These are phyloP conservation scores for Chionomys nivalis DNA, from an alignment of 2,113 vertebrate genomes.

Conservation along the genomic window DNA sequence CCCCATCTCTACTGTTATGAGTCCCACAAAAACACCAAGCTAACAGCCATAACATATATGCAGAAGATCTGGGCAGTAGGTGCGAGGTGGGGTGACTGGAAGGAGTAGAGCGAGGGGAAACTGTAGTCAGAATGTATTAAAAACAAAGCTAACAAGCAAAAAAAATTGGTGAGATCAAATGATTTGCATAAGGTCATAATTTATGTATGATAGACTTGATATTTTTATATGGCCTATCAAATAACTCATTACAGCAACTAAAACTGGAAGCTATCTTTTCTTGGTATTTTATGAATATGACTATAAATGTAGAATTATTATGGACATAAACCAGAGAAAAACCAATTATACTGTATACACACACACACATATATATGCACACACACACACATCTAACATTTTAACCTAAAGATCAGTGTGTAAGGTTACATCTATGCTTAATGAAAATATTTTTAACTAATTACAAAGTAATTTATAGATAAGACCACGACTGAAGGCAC, in stretches of 20 bases:
- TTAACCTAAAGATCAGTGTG: background rate
- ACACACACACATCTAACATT: background rate
- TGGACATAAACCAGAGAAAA: background rate
- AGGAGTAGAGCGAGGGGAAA: background rate
- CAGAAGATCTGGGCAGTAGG: too few relatives aligned
- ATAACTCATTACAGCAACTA: conserved; percentile 4
- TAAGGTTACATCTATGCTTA: conserved; percentile 35
- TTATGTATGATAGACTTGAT: background rate
- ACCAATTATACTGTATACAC: background rate
- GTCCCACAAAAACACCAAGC: background rate
- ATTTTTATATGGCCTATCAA: conserved; percentile 45
- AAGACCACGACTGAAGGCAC: background rate
- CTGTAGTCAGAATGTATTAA: background rate
- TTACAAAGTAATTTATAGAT: background rate
- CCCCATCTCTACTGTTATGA: background rate
- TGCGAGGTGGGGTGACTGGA: background rate
- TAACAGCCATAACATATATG: background rate
- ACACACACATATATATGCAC: too few relatives aligned
- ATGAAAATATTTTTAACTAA: conserved; percentile 46
- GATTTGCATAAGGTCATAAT: background rate
- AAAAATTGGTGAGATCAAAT: background rate
- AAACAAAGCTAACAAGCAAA: background rate
- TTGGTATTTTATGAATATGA: background rate
- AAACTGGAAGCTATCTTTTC: background rate
- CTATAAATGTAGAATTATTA: background rate